Percentiles rank a stretch among this genome's conserved stretches.
Conservation (phyloP, 2,113 vertebrate species). For the Psettodes erumei region DNA sequence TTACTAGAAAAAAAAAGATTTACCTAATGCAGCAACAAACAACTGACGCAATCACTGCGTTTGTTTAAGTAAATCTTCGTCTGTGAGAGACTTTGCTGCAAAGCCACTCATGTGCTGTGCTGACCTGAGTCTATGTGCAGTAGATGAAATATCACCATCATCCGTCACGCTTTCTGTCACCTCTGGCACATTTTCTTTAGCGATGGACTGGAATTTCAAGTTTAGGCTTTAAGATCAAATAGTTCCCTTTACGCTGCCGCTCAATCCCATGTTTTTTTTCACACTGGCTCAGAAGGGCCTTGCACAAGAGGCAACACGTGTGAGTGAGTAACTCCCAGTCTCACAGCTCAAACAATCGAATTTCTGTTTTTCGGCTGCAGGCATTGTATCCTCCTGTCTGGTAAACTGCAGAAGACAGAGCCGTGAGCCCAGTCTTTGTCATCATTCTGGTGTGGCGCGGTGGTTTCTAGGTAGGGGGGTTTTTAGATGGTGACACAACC, state of each 20-base stretch:
- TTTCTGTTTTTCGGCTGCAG: conserved; percentile 12
- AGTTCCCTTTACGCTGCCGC: conserved; percentile 6
- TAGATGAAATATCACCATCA: background rate
- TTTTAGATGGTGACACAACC: conserved; percentile 31
- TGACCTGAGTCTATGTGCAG: background rate
- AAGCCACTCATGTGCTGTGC: conserved; percentile 15
- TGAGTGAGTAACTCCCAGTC: background rate
- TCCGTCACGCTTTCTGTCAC: background rate
- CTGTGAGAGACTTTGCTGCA: conserved; percentile 7
- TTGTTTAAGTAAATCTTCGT: conserved; percentile 65
- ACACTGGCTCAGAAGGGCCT: background rate
- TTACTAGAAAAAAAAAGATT: conserved; percentile 62
- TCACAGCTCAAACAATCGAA: background rate
- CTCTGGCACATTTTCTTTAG: background rate
- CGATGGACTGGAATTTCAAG: conserved; percentile 4
- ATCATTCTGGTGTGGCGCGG: conserved; percentile 53
- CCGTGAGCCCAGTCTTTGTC: background rate
- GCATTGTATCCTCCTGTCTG: background rate
- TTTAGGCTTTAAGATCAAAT: background rate
- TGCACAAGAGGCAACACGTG: conserved; percentile 9
- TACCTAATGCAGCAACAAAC: conserved; percentile 70
- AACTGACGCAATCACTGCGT: conserved; percentile 52
- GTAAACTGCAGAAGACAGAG: conserved; percentile 13
- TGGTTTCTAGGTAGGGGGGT: conserved; percentile 50
- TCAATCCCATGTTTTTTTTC: conserved; percentile 18